Percentiles rank a stretch among this genome's conserved stretches.
Evolutionary conservation across 2,888 invertebrate species (phyloP).

Genomic region (Sipunculus nudus): DNA sequence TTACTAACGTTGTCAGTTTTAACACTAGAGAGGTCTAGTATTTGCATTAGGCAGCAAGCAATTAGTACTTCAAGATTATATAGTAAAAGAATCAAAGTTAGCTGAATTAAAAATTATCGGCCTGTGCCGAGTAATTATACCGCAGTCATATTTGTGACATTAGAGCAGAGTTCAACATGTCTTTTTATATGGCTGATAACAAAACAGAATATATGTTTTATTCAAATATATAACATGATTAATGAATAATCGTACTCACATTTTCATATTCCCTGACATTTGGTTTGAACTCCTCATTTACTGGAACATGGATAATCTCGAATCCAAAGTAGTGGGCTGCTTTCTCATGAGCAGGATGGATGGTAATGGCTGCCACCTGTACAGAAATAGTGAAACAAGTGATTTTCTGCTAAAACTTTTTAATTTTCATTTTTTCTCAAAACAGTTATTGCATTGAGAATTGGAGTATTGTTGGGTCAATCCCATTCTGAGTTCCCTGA

Average conservation of each 20-base stretch:
- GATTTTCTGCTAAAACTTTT: background rate
- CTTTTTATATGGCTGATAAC: background rate
- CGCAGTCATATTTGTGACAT: too few relatives aligned
- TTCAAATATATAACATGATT: background rate
- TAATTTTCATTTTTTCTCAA: too few relatives aligned
- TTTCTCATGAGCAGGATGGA: constrained; percentile 62
- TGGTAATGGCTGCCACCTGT: constrained; percentile 58
- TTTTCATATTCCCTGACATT: constrained; percentile 36
- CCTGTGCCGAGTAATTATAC: too few relatives aligned
- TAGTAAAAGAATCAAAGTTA: too few relatives aligned
- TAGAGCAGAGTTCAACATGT: background rate
- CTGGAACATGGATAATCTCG: constrained; percentile 53
- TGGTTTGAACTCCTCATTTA: constrained; percentile 47
- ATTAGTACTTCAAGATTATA: too few relatives aligned
- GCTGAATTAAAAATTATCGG: too few relatives aligned
- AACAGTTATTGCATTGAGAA: too few relatives aligned
- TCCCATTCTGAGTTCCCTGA: too few relatives aligned
- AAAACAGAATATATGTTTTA: background rate
- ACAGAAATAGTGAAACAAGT: background rate
- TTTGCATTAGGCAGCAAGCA: too few relatives aligned
- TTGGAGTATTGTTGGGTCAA: too few relatives aligned
- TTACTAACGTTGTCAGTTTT: too few relatives aligned
- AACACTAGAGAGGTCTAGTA: too few relatives aligned
- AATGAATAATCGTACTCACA: constrained; percentile 10
- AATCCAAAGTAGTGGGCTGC: constrained; percentile 62